Base-by-base conservation (phyloP, 2,888 invertebrate species). In the Lepidonotus clava region DNA sequence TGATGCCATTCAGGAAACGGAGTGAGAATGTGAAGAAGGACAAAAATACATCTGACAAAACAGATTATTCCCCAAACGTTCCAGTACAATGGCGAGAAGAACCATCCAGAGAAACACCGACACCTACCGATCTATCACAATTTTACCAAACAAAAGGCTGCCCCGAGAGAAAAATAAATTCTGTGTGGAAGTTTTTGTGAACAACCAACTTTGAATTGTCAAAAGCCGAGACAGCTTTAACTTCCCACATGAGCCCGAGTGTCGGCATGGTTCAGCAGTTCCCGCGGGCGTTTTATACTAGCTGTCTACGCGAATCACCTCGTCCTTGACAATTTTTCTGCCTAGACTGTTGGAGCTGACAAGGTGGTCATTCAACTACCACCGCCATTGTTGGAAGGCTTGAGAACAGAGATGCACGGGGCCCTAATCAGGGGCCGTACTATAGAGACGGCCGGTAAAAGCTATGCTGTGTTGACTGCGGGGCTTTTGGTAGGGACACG, bases 391-490 rank as follows among this genome's bases (percentile, higher is more conserved):
- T 61, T n/a, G n/a, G n/a, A n/a, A n/a, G n/a, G n/a, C n/a, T n/a
- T n/a, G n/a, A n/a, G n/a, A n/a, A n/a, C n/a, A n/a, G n/a, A n/a
- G n/a, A n/a, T n/a, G n/a, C n/a, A 34, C 56, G 71, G 38, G 71
- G 21, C 46, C 38, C 36, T 71, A 71, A 71, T 71, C 71, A 71
- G 21, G 71, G 71, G 14, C 34, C 11, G 14, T 71, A 18, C 1
- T 71, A n/a, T 34, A 38, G 38, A 1, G n/a, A 34, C 11, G 66
- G 4, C 71, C 24, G 61, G 71, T 71, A 71, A 71, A 71, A 71
- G 71, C 71, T 34, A 71, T 71, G 71, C 38, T 38, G 71, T 71
- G 71, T 71, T 71, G 71, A 71, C 36, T 71, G 36, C 38, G 24
- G 71, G 36, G 5, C 21, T 34, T 2, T 28, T 4, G 1, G 28